Evolutionary conservation across 2,888 invertebrate species (phyloP), one percentile per base, ranked within the genome.

Genomic region (Sinopyrophorus schimmeli): DNA sequence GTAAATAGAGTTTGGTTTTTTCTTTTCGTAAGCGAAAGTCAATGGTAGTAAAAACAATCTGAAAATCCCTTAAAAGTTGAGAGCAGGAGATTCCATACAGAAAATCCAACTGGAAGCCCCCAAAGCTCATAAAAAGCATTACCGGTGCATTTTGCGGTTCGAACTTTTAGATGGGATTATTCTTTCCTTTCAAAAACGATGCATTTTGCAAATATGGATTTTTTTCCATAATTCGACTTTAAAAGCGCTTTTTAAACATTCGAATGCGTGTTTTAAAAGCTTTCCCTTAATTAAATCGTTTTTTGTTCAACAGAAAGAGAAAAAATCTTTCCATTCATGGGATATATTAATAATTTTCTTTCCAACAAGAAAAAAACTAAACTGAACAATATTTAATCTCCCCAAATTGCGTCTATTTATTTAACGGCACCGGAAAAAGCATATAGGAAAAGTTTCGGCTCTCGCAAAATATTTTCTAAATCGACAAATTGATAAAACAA

Each of bases 401-500:
- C 3, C n/a, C n/a, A 7, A 24, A 10, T 3, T 24, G 24, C 10
- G 7, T 9, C 7, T 24, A 24, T 24, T 24, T 24, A 24, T 24
- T 24, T 24, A 24, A 24, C 24, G 24, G 7, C n/a, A n/a, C n/a
- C n/a, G n/a, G n/a, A n/a, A n/a, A 24, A 24, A 2, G 16, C 12
- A 12, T 16, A 21, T 9, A 24, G 23, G 28, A 40, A 47, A 40
- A 41, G 21, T 35, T 40, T 24, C 11, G 14, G 17, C 21, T 23
- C 17, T 18, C 3, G 11, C 24, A 38, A 37, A 44, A 32, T 46
- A 38, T 47, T 48, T 42, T 30, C 41, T 20, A 31, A 41, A 48
- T 41, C 48, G 48, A 42, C 49, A 49, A 49, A 50, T 44, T 40
- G 50, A 50, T 50, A 46, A 50, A 44, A 44, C 50, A 50, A 50